Evolutionary conservation across 2,888 invertebrate species (phyloP).

Genomic region (Pseudococcus viburni): DNA sequence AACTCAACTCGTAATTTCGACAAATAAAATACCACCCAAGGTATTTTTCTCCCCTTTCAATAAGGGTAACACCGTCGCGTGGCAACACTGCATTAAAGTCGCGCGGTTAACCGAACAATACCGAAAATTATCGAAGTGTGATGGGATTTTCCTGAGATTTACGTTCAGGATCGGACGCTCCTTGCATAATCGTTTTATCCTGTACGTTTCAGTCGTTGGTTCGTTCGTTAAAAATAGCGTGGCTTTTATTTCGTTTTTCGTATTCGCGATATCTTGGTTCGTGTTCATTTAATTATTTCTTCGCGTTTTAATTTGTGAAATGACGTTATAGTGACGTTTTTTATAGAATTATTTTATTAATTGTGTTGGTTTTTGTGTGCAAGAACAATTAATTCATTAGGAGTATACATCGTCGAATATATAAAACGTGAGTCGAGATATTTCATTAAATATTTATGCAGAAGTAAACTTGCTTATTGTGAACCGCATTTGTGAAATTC

Average conservation of each 20-base stretch:
- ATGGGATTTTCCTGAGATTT: conserved; percentile 43
- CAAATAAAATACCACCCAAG: too few relatives aligned
- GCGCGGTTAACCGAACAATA: conserved; percentile 20
- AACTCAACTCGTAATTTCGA: too few relatives aligned
- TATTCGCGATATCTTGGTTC: not conserved
- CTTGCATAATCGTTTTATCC: conserved; percentile 26
- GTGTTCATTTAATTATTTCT: not conserved
- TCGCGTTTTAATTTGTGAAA: conserved; percentile 24
- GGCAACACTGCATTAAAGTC: not conserved
- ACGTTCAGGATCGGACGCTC: not conserved
- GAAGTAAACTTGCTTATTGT: too few relatives aligned
- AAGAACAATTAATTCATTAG: not conserved
- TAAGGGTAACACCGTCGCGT: not conserved
- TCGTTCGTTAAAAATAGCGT: not conserved
- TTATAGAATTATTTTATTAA: not conserved
- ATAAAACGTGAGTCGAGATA: not conserved
- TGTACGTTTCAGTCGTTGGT: not conserved
- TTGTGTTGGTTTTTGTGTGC: not conserved
- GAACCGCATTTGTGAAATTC: too few relatives aligned
- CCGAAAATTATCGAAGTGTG: conserved; percentile 32
- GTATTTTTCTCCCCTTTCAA: not conserved
- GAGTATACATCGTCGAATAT: not conserved
- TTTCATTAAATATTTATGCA: too few relatives aligned
- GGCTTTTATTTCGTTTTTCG: conserved; percentile 10
- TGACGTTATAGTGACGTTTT: conserved; percentile 7